These are phyloP conservation scores for Tamias sibiricus DNA, from an alignment of 2,113 vertebrate genomes.

Conservation along the genomic window DNA sequence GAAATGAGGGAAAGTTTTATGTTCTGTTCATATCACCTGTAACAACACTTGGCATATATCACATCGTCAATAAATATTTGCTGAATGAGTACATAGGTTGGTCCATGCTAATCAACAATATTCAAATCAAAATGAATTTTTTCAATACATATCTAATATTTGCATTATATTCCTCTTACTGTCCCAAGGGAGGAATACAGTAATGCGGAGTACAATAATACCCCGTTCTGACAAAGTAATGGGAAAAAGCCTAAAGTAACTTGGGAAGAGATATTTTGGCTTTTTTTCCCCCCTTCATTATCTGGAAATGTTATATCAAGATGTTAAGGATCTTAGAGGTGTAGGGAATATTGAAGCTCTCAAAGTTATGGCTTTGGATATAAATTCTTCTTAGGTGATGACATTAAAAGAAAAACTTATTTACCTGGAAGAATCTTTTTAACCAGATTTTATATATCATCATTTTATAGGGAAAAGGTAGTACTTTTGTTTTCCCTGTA, in stretches of 20 bases:
- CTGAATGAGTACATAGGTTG: background rate
- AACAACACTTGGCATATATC: background rate
- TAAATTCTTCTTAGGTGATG: background rate
- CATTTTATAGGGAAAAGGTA: background rate
- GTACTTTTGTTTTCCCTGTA: background rate
- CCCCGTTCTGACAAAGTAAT: background rate
- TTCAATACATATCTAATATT: background rate
- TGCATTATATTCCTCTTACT: background rate
- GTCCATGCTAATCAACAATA: background rate
- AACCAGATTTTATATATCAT: background rate
- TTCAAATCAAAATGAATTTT: background rate
- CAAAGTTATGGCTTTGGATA: background rate
- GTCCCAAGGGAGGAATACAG: background rate
- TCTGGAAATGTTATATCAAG: background rate
- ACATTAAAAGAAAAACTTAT: background rate
- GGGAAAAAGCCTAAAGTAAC: background rate
- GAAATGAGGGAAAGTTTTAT: background rate
- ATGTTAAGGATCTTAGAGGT: background rate
- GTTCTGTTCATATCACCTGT: background rate
- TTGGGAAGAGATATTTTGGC: background rate
- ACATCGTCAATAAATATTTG: too few relatives aligned
- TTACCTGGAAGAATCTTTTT: background rate
- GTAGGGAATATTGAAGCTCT: background rate
- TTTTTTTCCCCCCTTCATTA: background rate
- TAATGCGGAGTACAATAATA: background rate